These are phyloP conservation scores for Geotrypetes seraphini DNA, from an alignment of 2,797 vertebrate genomes.

Conservation along the genomic window DNA sequence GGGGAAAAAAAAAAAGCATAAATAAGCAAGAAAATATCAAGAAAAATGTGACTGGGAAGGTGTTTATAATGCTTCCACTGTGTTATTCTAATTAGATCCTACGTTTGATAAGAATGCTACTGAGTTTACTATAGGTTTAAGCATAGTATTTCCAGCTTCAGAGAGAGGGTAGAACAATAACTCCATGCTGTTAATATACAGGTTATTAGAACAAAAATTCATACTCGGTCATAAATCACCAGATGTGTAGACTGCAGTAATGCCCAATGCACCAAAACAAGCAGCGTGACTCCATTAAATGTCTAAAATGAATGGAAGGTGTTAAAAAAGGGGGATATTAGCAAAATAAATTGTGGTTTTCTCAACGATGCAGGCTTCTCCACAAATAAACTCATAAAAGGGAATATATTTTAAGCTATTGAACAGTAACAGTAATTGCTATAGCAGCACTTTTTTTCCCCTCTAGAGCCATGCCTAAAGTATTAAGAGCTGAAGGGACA, in stretches of 20 bases:
- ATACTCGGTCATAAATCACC: no score
- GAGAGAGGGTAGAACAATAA: no score
- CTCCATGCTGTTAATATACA: no score
- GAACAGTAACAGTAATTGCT: slow-evolving; percentile 4
- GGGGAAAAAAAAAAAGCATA: no score
- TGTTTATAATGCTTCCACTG: no score
- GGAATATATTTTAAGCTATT: background rate
- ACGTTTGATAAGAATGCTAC: no score
- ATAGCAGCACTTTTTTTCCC: slow-evolving; percentile 7
- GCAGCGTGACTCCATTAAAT: background rate
- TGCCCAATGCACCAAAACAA: background rate
- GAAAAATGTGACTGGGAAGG: no score
- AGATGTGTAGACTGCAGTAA: background rate
- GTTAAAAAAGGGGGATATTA: slow-evolving; percentile 8
- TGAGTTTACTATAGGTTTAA: no score
- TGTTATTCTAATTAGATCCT: no score
- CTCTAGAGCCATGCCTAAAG: background rate
- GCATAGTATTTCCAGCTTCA: no score
- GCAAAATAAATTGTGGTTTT: slow-evolving; percentile 14
- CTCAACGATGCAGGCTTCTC: slow-evolving; percentile 15
- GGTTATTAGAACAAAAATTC: no score
- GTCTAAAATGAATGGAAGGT: slow-evolving; percentile 7
- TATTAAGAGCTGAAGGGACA: background rate
- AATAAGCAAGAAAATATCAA: no score
- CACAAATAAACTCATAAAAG: slow-evolving; percentile 12